phyloP scores from a whole-genome alignment of 2,113 vertebrate species.

The Aplodontia rufa region DNA sequence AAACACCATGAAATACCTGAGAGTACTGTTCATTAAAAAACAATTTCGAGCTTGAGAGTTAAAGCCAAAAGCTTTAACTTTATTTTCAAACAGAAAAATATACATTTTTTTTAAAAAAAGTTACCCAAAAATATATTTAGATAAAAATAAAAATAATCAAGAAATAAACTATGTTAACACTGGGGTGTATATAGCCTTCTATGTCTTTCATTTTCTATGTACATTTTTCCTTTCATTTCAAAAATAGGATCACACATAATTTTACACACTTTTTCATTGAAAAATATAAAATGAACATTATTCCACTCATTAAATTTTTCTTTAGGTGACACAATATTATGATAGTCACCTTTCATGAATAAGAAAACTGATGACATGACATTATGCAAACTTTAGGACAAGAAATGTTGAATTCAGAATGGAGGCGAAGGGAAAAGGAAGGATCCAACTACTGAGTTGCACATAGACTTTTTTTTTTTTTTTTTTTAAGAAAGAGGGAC shows the following conservation, averaged over 20 bases:
- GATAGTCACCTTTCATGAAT: constrained; percentile 15
- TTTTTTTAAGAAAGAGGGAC: too few relatives aligned
- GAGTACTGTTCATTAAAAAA: background rate
- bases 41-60: background rate
- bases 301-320: constrained; percentile 25
- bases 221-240: constrained; percentile 1
- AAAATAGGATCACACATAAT: background rate
- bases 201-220: background rate
- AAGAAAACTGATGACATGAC: constrained; percentile 2
- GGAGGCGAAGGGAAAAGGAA: background rate
- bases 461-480: background rate
- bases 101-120: background rate
- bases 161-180: background rate
- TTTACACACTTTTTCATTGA: constrained; percentile 8
- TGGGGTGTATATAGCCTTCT: background rate
- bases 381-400: constrained; percentile 42
- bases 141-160: background rate
- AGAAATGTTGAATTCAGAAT: constrained; percentile 34
- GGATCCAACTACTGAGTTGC: background rate
- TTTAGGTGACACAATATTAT: background rate
- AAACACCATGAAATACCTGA: background rate
- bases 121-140: background rate
- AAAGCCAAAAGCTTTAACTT: background rate
- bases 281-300: background rate
- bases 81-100: background rate